Base-by-base conservation (phyloP, 2,888 invertebrate species). In the Diaprepes abbreviatus region DNA sequence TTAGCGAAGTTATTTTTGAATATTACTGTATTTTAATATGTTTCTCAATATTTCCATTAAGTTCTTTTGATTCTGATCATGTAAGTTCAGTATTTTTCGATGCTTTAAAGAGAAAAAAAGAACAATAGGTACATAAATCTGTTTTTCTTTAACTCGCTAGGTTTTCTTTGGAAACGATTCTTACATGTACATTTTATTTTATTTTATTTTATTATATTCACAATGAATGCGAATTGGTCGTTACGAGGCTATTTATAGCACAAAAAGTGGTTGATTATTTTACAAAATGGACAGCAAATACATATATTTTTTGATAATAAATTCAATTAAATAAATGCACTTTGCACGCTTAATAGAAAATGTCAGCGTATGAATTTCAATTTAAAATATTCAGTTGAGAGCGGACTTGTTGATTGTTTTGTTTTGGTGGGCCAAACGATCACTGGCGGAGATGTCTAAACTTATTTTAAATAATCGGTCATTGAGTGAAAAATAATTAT, bases 311-410 rank as follows among this genome's bases (percentile, higher is more conserved):
- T 40, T 40, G 38, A 63, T 71, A 68, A 67, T 71, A 59, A 63
- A 38, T 45, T 52, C 36, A 17, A 58, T 66, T 28, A 40, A 78
- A 54, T 62, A 52, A 17, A 64, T 24, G 21, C 31, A 54, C 28
- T 63, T 52, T 64, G 33, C 48, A 52, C 52, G 16, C 43, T 57
- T 71, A 71, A 71, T 71, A 63, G 71, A 71, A 68, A 58, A 64
- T 33, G 63, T 71, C 64, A 67, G 54, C 62, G 48, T 48, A 36
- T 48, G 43, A 35, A 40, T 52, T 36, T 50, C 12, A 17, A 21
- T 35, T 35, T 33, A 52, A 45, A 16, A 21, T 28, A 28, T 74
- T 69, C 78, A 75, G 77, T 71, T 76, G 72, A 75, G 73, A 71
- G 72, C 66, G 24, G n/a, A 38, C 38, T 35, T 36, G 36, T 55